Evolutionary conservation across 2,113 vertebrate species (phyloP), one percentile per base, ranked within the genome.

Genomic region (Catharus minimus): DNA sequence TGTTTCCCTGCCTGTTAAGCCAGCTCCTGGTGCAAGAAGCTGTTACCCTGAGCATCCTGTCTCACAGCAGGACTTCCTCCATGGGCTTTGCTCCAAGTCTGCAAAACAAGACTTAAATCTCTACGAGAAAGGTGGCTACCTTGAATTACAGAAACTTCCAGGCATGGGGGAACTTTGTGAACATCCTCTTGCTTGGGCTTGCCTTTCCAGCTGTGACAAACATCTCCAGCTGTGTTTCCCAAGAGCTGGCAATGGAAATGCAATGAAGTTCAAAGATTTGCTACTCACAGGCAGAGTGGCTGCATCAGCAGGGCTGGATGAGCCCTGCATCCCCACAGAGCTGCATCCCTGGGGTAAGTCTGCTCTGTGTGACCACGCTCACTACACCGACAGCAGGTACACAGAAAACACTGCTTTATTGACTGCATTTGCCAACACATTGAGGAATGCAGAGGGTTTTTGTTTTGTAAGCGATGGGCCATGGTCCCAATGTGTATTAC

Each of bases 371-470:
- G 69, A 64, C 38, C 53, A 8, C 2, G 14, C 57, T 62, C 39
- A 90, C 19, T 24, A 83, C 92, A 94, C 96, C 22, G 3, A 82
- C 77, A 87, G 80, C 0, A 67, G 81, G 69, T 97, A 98, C 98
- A 99, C 98, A 98, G 98, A 99, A 99, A 99, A 99, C 98, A 99
- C 97, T 98, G 98, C 98, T 99, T 99, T 99, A 99, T 99, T 99
- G 98, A 99, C 98, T 98, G 98, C 98, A 98, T 98, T 98, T 98
- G 98, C 98, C 98, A 98, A 98, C 98, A 98, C 98, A 98, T 72
- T 95, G 97, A 98, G 98, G 98, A 97, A 97, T 97, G 97, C 97
- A 96, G 96, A 97, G 95, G 96, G 96, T 13, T 49, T 84, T 92
- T 78, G 78, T 83, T 82, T 16, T 86, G 60, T 88, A 86, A 97